Evolutionary conservation across 2,113 vertebrate genomes (phyloP).

Genomic region (Actenoides hombroni): DNA sequence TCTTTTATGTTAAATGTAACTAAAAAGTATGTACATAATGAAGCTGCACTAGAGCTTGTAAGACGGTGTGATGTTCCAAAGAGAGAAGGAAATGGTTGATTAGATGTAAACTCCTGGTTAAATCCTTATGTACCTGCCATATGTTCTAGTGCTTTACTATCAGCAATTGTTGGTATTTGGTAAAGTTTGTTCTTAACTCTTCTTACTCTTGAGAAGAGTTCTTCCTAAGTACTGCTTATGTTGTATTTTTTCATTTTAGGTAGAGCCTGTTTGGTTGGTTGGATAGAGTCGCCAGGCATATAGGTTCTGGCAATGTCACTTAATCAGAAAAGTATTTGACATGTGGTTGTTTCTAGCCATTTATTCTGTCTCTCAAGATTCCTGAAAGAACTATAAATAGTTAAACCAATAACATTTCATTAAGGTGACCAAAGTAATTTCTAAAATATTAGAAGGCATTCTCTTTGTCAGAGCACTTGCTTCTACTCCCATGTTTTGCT

Average conservation of each 20-base stretch:
- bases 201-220: neutral
- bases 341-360: neutral
- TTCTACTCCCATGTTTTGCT: neutral
- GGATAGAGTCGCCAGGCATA: neutral
- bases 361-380: neutral
- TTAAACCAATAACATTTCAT: neutral
- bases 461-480: neutral
- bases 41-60: neutral
- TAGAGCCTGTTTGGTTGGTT: neutral
- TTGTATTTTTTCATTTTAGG: neutral
- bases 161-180: no score
- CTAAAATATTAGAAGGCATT: neutral
- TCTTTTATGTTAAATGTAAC: neutral
- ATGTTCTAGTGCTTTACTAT: neutral
- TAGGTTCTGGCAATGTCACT: neutral
- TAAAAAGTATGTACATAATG: accelerated
- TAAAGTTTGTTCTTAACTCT: neutral
- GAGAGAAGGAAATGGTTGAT: neutral
- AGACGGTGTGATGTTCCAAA: neutral
- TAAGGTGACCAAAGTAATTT: neutral
- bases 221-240: neutral
- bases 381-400: neutral
- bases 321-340: neutral
- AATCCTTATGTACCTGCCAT: neutral
- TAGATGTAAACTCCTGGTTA: neutral